Base-by-base conservation (phyloP, 2,888 invertebrate species). In the Opisthograptis luteolata region DNA sequence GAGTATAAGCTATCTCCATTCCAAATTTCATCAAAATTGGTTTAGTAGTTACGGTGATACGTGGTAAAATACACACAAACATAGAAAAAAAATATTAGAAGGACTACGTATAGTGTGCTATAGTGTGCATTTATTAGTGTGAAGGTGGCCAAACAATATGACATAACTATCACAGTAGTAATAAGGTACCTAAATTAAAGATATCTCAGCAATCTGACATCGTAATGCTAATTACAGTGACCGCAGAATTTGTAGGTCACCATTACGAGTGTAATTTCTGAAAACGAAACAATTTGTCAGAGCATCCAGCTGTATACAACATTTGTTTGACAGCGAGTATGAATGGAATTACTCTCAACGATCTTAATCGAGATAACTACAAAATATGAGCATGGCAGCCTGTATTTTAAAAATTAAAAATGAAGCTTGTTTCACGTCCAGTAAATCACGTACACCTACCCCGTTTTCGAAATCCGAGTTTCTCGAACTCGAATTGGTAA, bases 401-500 rank as follows among this genome's bases (percentile, higher is more conserved):
- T n/a, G 35, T 49, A 35, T 30, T 50, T 44, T 40, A 39, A 19
- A 49, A 49, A 44, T 35, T 51, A 43, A 44, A 36, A 40, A 50
- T 35, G 27, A 40, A 34, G 31, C 30, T 24, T 44, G 32, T 43
- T 50, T 44, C 22, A 20, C 40, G 50, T 44, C 31, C 25, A 14
- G 50, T 50, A 53, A 53, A 59, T 56, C 47, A 43, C 28, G 27
- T 30, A 30, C 44, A 41, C 43, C 43, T 43, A 49, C 43, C 49
- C 49, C 25, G 34, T 42, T 47, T 57, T 40, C 45, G 27, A 58
- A 45, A 51, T 57, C 32, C 46, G 40, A 48, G 45, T 51, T 46
- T 43, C 32, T 28, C 43, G 15, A 35, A 41, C 15, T 53, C 51
- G 45, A 55, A 48, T 54, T 20, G 30, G 47, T 54, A 54, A 57